Base-by-base conservation (phyloP, 2,797 vertebrate species). In the Dicrostonyx torquatus region DNA sequence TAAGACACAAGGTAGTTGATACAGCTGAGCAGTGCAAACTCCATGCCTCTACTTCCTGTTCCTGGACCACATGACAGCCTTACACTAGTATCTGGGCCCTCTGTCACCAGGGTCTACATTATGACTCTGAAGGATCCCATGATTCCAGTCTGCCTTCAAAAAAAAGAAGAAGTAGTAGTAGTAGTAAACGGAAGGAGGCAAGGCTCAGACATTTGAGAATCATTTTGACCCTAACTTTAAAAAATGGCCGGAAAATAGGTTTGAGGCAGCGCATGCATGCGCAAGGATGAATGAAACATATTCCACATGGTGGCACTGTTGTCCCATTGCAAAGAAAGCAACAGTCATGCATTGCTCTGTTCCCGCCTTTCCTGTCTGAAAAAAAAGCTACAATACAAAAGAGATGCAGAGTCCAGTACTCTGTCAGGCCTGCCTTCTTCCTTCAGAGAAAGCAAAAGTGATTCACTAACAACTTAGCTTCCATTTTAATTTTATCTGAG, bases 261-360 rank as follows among this genome's bases (percentile, higher is more conserved):
- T 10, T 48, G 48, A 75, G 29, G 15, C 18, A 1, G 22, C 7
- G 7, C 9, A 0, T n/a, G 7, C 34, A 40, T 72, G 70, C 2
- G 4, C 70, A 5, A 72, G 6, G 58, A 14, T 7, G 2, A 4
- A 10, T 64, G 11, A 83, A 93, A 62, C 45, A 29, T 0, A 1
- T 55, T 22, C 77, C 11, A 6, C 50, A 55, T 24, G 77, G 24
- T 24, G 34, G 77, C 34, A 55, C 34, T 79, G 34, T 55, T 24
- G 50, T 0, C 18, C n/a, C 4, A 70, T 0, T 4, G 8, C 8
- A 22, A 37, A 20, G 8, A 37, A 22, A n/a, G 18, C 9, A 37
- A n/a, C 8, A 37, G 18, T 2, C 3, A 5, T 9, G 9, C 1
- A 4, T 0, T 20, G 9, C 5, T 14, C 76, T 22, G 5, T 48